Evolutionary conservation across 2,888 invertebrate species (phyloP), one percentile per base, ranked within the genome.

Genomic region (Tanypteryx hageni): DNA sequence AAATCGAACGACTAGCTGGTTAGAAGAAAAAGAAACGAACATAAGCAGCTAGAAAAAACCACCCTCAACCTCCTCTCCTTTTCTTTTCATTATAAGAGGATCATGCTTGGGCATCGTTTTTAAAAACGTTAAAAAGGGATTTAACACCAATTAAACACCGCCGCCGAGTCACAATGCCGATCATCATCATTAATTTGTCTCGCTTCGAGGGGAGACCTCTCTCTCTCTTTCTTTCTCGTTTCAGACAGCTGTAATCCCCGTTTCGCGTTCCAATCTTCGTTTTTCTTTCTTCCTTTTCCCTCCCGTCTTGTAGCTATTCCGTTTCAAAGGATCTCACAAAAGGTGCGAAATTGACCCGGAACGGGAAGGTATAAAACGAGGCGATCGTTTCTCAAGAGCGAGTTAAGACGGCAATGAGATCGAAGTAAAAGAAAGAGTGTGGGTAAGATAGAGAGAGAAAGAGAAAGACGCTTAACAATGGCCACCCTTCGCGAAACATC

Each of bases 121-220:
- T 44, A 44, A 3, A 44, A 44, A 44, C 64, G 31, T 27, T 11
- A 64, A 16, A 61, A 68, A 44, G 64, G 56, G 44, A 44, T 64
- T 89, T 64, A 89, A 64, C 89, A 44, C 64, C 89, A 68, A 89
- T 89, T 89, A 61, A 89, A 89, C 64, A 64, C 64, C 44, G 61
- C 27, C 89, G 56, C 44, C 44, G 44, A 44, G 61, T 89, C 89
- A 89, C 89, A 89, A 89, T 89, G 44, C 89, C 31, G 44, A 83
- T 83, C 83, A 83, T 83, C 83, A 64, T 64, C 89, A 89, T 89
- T 89, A 89, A 89, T 89, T 64, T 89, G 89, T 64, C 64, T 89
- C 89, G 64, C 44, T n/a, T 44, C 61, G 89, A 44, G 61, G 58
- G 56, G 56, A 64, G 64, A 18, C 13, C 44, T 64, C 27, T 18